Evolutionary conservation across 2,113 vertebrate genomes (phyloP).

Genomic region (Tupaia tana): DNA sequence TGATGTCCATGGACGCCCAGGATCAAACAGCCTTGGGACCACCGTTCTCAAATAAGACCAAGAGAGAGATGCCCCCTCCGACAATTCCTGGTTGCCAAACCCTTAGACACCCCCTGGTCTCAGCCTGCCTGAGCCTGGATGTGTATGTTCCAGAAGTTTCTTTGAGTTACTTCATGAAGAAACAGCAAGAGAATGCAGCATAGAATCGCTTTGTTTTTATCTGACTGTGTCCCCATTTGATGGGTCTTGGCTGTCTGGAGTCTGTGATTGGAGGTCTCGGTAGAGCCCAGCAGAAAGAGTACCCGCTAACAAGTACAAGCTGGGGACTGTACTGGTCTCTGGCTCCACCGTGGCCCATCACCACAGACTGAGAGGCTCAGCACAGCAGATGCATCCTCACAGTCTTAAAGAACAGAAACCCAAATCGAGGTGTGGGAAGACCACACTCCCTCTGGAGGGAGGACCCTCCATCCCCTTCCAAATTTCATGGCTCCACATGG

Average conservation of each 20-base stretch:
- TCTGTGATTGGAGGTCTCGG: fast-evolving
- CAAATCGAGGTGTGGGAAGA: no score
- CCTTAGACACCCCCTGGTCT: not conserved
- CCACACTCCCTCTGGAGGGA: fast-evolving
- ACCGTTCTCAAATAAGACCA: not conserved
- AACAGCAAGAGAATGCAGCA: no score
- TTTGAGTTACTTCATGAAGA: not conserved
- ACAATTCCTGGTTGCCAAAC: not conserved
- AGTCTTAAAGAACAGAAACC: not conserved
- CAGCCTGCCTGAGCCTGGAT: not conserved
- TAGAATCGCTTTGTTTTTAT: fast-evolving
- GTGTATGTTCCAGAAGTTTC: not conserved
- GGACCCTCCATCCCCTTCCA: no score
- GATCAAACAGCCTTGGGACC: no score
- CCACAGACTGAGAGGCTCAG: not conserved
- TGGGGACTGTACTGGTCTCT: fast-evolving
- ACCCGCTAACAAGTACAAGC: fast-evolving
- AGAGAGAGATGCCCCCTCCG: not conserved
- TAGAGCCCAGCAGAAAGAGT: fast-evolving
- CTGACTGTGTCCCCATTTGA: no score
- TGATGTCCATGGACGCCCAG: not conserved
- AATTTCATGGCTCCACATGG: not conserved
- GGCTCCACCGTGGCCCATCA: fast-evolving
- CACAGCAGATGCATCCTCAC: no score
- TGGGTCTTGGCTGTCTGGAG: not conserved